These are phyloP conservation scores for Aphodius granarius DNA, from an alignment of 2,888 invertebrate species.

Conservation along the genomic window DNA sequence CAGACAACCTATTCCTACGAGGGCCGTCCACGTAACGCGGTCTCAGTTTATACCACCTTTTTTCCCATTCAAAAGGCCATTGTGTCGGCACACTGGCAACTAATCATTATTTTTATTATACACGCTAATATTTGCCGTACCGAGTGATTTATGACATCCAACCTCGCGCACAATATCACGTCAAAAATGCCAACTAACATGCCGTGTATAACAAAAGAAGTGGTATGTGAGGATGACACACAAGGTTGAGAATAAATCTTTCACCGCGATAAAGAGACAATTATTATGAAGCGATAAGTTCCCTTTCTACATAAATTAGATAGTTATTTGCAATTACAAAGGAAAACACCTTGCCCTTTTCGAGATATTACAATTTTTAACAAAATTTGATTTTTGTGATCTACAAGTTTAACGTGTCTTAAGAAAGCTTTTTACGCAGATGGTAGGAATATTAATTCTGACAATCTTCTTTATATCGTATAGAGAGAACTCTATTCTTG, in stretches of 20 bases:
- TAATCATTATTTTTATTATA: slow-evolving; percentile 30
- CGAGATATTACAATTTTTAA: too few relatives aligned
- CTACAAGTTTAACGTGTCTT: too few relatives aligned
- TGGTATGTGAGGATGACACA: not conserved
- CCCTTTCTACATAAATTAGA: too few relatives aligned
- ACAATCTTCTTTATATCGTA: too few relatives aligned
- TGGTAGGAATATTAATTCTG: too few relatives aligned
- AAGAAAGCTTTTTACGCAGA: too few relatives aligned
- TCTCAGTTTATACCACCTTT: slow-evolving; percentile 12
- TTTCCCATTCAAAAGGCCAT: slow-evolving; percentile 14
- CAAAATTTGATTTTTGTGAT: too few relatives aligned
- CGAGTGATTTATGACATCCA: slow-evolving; percentile 21
- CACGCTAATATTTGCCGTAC: slow-evolving; percentile 27
- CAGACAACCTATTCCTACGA: slow-evolving; percentile 1
- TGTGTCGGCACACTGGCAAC: slow-evolving; percentile 27
- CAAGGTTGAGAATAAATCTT: not conserved
- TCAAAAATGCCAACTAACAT: not conserved
- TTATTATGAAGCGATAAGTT: too few relatives aligned
- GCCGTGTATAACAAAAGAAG: slow-evolving; percentile 5
- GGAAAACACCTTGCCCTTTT: too few relatives aligned
- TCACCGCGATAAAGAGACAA: not conserved
- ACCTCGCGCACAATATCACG: not conserved
- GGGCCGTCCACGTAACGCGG: slow-evolving; percentile 3
- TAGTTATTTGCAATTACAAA: too few relatives aligned
- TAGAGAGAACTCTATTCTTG: too few relatives aligned